Conservation (phyloP, 2,888 invertebrate genomes). For the Euplexia lucipara region DNA sequence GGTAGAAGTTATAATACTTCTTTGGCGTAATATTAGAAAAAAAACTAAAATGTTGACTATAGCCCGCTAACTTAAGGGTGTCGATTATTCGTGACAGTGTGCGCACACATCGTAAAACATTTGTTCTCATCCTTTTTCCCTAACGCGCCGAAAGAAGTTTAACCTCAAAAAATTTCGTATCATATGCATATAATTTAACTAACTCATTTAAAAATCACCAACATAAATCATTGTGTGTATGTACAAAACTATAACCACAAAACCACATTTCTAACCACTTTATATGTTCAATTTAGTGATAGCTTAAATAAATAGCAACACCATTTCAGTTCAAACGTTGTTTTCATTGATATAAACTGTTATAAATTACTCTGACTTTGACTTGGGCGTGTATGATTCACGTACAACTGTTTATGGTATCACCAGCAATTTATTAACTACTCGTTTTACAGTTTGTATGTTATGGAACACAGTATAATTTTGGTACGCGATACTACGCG, state of each 20-base stretch:
- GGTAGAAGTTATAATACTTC: too few species aligned
- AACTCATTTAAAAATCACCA: too few species aligned
- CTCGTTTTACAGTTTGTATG: conserved; percentile 30
- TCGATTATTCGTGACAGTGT: too few species aligned
- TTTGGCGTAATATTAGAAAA: too few species aligned
- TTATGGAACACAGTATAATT: conserved; percentile 28
- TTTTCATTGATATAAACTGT: conserved; percentile 35
- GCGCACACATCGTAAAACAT: too few species aligned
- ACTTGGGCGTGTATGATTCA: not conserved
- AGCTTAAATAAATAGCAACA: conserved; percentile 14
- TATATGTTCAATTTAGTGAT: conserved; percentile 2
- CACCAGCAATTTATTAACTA: conserved; percentile 9
- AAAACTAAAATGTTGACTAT: too few species aligned
- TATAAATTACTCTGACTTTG: conserved; percentile 24
- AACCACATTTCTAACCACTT: not conserved
- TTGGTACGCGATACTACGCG: conserved; percentile 32
- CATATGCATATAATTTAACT: too few species aligned
- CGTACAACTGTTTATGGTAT: not conserved
- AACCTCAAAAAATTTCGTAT: too few species aligned
- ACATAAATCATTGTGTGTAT: too few species aligned
- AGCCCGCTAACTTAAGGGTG: too few species aligned
- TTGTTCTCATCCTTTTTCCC: too few species aligned
- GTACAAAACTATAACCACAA: not conserved
- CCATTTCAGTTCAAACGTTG: conserved; percentile 11
- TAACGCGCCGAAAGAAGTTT: too few species aligned